Base-by-base conservation (phyloP, 2,797 vertebrate species). In the Scyliorhinus canicula region DNA sequence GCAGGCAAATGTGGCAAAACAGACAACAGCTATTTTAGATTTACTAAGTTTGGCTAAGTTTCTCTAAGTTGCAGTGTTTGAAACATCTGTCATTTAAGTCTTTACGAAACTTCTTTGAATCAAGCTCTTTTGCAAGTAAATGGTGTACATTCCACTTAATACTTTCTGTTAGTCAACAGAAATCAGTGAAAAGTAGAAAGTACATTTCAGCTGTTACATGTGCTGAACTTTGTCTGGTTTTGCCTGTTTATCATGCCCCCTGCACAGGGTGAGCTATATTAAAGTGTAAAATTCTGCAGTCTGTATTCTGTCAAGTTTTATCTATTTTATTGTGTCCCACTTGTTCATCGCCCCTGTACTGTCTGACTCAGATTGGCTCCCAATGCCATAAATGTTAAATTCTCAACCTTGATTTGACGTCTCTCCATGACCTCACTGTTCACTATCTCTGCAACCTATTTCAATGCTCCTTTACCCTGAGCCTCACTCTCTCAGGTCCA, bases 401-500 rank as follows among this genome's bases (percentile, higher is more conserved):
- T 44, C 77, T 47, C 16, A 24, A 47, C 21, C 77, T 82, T 82
- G 40, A 19, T 6, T 44, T 82, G 19, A 82, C 44, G 40, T 21
- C 40, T 82, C 77, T 21, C 40, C 40, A 21, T 82, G 40, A 44
- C 77, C 19, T 82, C 40, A 82, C 77, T 19, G n/a, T n/a, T 24
- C 40, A 21, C 77, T 82, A 47, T 82, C 40, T 82, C 77, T 24
- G 19, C 77, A 82, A 47, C 40, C 96, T 96, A 96, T 93, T 96
- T 95, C 96, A 0, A 14, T 96, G 95, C 31, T 95, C 74, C 55
- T 9, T 95, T 96, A 44, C 77, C 40, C 21, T 21, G 3, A 40
- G 16, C 77, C 47, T 86, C 26, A 55, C 47, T 5, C 26, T 0
- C 19, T 16, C 7, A 28, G 28, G 24, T 9, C 47, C 50, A 85